These are phyloP conservation scores for Dendrolimus kikuchii DNA, from an alignment of 1,140 invertebrate species.

Conservation along the genomic window DNA sequence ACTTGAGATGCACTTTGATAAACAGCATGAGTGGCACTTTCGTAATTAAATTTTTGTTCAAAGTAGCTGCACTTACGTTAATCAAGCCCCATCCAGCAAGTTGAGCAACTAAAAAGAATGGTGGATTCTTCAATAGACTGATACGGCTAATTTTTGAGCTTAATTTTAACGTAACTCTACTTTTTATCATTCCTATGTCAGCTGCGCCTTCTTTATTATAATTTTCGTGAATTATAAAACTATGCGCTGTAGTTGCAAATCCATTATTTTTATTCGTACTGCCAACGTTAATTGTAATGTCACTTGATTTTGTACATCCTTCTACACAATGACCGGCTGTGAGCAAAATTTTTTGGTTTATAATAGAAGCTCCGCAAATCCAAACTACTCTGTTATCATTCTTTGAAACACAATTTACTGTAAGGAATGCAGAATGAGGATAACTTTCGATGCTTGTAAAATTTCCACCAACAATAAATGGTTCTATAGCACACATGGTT, in stretches of 20 bases:
- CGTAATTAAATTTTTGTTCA: no score
- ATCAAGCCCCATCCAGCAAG: conserved; percentile 35
- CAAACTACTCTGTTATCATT: not conserved
- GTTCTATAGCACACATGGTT: not conserved
- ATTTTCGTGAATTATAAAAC: conserved; percentile 2
- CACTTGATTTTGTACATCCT: not conserved
- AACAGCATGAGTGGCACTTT: no score
- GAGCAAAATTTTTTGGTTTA: conserved; percentile 15
- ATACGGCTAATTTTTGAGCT: conserved; percentile 7
- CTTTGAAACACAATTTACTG: not conserved
- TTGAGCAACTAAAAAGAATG: conserved; percentile 6
- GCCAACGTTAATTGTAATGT: conserved; percentile 2
- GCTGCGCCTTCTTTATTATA: conserved; percentile 1
- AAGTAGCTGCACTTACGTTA: conserved; percentile 21
- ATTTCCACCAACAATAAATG: conserved; percentile 3
- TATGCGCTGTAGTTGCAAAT: not conserved
- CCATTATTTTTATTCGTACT: conserved; percentile 3
- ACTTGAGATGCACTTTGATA: no score
- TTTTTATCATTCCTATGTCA: conserved; percentile 12
- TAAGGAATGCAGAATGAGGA: conserved; percentile 6
- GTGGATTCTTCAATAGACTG: conserved; percentile 14
- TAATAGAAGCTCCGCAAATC: conserved; percentile 17
- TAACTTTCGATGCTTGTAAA: not conserved
- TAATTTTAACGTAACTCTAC: not conserved
- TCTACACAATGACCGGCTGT: conserved; percentile 20